A percentile compares a stretch with the other conserved stretches of the same genome.
These are phyloP conservation scores for Temnothorax rugatulus DNA, from an alignment of 2,888 invertebrate genomes.

Conservation along the genomic window DNA sequence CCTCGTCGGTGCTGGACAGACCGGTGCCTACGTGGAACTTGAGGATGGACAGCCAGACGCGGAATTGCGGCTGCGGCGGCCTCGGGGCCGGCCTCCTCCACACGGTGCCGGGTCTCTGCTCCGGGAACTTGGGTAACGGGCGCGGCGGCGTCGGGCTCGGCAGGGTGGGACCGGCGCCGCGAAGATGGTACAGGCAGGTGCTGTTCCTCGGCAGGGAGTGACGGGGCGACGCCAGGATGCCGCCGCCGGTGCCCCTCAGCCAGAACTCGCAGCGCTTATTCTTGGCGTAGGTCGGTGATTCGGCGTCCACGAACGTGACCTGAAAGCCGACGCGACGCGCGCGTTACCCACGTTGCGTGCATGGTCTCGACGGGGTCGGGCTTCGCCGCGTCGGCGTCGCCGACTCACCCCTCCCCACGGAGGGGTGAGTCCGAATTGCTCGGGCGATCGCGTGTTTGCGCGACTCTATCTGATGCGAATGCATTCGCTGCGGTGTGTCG, in stretches of 20 bases:
- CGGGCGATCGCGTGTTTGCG: conserved; percentile 42
- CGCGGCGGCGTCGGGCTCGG: conserved; percentile 87
- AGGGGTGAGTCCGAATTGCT: conserved; percentile 21
- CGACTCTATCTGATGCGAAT: conserved; percentile 38
- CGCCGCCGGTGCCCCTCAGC: conserved; percentile 93
- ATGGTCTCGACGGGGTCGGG: background rate
- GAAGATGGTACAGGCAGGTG: conserved; percentile 95
- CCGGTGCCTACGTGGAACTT: conserved; percentile 93
- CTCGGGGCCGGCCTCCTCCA: conserved; percentile 88
- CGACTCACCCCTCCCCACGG: conserved; percentile 4
- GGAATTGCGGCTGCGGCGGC: conserved; percentile 90
- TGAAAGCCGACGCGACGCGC: conserved; percentile 80
- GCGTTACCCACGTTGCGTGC: conserved; percentile 28
- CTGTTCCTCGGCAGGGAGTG: conserved; percentile 96
- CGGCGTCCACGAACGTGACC: conserved; percentile 94
- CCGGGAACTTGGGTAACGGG: conserved; percentile 85
- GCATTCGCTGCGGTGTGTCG: conserved; percentile 40
- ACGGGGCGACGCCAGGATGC: conserved; percentile 93
- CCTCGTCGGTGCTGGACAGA: conserved; percentile 90
- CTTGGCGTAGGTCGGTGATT: conserved; percentile 94
- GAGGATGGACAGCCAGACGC: conserved; percentile 94
- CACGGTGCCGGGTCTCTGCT: conserved; percentile 83
- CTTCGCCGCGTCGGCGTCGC: conserved; percentile 32
- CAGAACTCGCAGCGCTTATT: conserved; percentile 96
- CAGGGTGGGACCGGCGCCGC: conserved; percentile 88